These are phyloP conservation scores for Rallus crepitans DNA, from an alignment of 2,797 vertebrate species.

Conservation along the genomic window DNA sequence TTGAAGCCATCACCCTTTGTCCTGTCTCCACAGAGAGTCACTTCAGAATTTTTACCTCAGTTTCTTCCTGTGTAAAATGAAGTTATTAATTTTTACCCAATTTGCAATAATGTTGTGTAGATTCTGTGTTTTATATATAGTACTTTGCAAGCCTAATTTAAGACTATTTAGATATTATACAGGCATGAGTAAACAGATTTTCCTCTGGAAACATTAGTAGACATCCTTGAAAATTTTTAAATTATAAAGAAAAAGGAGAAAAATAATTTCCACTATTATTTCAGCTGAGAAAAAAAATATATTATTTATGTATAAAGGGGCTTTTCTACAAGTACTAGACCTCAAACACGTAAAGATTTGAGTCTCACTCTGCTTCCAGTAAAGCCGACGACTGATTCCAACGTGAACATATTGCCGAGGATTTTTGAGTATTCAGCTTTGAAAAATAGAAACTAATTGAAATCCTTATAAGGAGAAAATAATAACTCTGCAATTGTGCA, in stretches of 20 bases:
- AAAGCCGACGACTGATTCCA: not conserved
- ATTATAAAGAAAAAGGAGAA: not conserved
- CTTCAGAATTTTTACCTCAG: not conserved
- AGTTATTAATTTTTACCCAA: not conserved
- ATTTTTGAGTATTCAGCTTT: not conserved
- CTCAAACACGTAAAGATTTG: not conserved
- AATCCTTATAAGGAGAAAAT: constrained; percentile 18
- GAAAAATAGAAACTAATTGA: constrained; percentile 10
- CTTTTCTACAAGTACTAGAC: not conserved
- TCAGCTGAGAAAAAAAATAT: not conserved
- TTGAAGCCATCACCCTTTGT: no score
- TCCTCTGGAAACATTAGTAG: not conserved
- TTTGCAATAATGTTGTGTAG: not conserved
- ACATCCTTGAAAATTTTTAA: no score
- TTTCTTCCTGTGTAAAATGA: not conserved
- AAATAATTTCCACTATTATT: not conserved
- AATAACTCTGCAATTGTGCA: not conserved
- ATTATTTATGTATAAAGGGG: not conserved
- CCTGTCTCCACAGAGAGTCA: no score
- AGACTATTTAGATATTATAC: not conserved
- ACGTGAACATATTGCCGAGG: not conserved
- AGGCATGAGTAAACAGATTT: not conserved
- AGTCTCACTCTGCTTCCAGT: not conserved
- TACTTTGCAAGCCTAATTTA: not conserved
- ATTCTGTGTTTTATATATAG: not conserved